phyloP scores from a whole-genome alignment of 2,113 vertebrate genomes.

The Engraulis encrasicolus region DNA sequence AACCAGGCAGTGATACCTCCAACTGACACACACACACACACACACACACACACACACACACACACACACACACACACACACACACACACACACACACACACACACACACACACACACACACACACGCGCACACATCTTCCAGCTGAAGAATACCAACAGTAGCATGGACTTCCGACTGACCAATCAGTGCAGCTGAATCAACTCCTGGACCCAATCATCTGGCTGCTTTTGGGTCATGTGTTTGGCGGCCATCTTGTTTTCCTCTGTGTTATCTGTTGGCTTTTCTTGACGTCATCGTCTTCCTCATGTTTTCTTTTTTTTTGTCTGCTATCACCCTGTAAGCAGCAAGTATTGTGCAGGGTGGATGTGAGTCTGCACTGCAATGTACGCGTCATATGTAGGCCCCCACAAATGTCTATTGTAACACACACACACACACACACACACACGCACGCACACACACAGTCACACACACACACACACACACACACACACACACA shows the following conservation, averaged over 20 bases:
- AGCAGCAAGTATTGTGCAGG: too few relatives aligned
- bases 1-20: constrained; percentile 99
- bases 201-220: constrained; percentile 79
- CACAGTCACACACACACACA: too few relatives aligned
- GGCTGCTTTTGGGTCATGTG: constrained; percentile 78
- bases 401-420: too few relatives aligned
- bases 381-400: too few relatives aligned
- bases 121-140: constrained; percentile 73
- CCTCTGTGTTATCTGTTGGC: neutral
- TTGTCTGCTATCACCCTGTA: neutral
- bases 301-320: neutral
- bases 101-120: constrained; percentile 62
- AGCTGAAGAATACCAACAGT: constrained; percentile 80
- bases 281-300: neutral
- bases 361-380: too few relatives aligned
- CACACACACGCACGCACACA: too few relatives aligned
- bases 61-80: constrained; percentile 51
- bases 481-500: neutral
- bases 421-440: too few relatives aligned
- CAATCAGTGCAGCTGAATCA: constrained; percentile 81
- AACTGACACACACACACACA: constrained; percentile 81
- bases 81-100: constrained; percentile 53
- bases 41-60: constrained; percentile 59
- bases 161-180: constrained; percentile 77
- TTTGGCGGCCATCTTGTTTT: neutral